Base-by-base conservation (phyloP, 2,797 vertebrate species). In the Sebastes flavidus region DNA sequence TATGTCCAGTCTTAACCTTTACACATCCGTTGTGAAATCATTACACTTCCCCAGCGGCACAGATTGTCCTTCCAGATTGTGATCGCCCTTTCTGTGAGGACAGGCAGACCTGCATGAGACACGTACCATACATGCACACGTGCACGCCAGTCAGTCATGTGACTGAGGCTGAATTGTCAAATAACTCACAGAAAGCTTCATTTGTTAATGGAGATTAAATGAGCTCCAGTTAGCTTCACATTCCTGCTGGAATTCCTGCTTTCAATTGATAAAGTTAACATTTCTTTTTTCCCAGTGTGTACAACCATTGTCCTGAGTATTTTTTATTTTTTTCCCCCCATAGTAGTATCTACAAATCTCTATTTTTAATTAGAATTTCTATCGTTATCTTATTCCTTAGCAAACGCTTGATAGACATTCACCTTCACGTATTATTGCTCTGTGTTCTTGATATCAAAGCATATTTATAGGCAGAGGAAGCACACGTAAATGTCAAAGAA, bases 41-140 rank as follows among this genome's bases (percentile, higher is more conserved):
- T 84, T 42, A 49, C 65, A 66, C 58, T 18, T 52, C 32, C 27
- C 68, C 63, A 46, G 11, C 16, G 4, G 14, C 32, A 75, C 71
- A 75, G 71, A 75, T 63, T 38, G 61, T 25, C 54, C 30, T 22
- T n/a, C 55, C 65, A 80, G 54, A 58, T 71, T 82, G 68, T 10
- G 18, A 8, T 65, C 1, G 0, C 56, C 27, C 34, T 22, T 59
- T 67, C 66, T 63, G 66, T 32, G 52, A 62, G 18, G 8, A 20
- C 46, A 55, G 55, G 30, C 34, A 68, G 66, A 63, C 54, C 29
- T 70, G 69, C 14, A 55, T 49, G 12, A 52, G 72, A 36, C n/a
- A 7, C 46, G 14, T 52, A 27, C 22, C 14, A 56, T 65, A 32
- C 16, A 54, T 67, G 58, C 36, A 16, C 24, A n/a, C 75, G 27